phyloP scores from a whole-genome alignment of 2,888 invertebrate species.

The Callinectes sapidus region DNA sequence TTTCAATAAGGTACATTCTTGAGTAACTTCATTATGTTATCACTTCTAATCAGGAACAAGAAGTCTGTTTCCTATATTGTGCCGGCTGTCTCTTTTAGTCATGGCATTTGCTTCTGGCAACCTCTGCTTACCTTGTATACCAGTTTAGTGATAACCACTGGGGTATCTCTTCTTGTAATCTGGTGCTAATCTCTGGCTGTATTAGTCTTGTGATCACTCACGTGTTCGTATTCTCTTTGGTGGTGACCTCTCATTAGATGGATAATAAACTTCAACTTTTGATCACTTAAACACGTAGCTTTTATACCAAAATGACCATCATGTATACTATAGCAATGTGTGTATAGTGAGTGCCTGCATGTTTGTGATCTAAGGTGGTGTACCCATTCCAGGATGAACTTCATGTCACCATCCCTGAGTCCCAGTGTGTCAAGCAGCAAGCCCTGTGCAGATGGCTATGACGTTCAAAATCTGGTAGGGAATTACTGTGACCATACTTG shows the following conservation, averaged over 20 bases:
- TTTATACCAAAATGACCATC: neutral
- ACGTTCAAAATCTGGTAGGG: constrained; percentile 22
- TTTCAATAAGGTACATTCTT: too few species aligned
- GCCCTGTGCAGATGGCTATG: constrained; percentile 33
- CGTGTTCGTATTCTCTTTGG: too few species aligned
- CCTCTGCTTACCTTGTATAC: too few species aligned
- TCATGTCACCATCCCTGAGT: neutral
- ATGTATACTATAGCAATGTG: neutral
- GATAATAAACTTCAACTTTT: neutral
- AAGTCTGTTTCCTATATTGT: too few species aligned
- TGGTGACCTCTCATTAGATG: neutral
- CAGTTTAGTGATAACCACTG: too few species aligned
- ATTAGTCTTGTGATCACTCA: too few species aligned
- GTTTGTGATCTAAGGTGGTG: neutral
- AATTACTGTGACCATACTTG: constrained; percentile 16
- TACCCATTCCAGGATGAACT: constrained; percentile 29
- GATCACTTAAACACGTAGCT: neutral
- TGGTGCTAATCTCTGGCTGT: too few species aligned
- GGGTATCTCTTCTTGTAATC: too few species aligned
- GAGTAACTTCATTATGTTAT: too few species aligned
- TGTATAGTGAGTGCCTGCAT: neutral
- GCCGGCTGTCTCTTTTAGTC: too few species aligned
- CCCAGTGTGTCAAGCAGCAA: neutral
- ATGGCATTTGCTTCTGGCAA: too few species aligned
- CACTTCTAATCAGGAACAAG: too few species aligned